phyloP scores from a whole-genome alignment of 2,888 invertebrate species.

The Caradrina clavipalpis region DNA sequence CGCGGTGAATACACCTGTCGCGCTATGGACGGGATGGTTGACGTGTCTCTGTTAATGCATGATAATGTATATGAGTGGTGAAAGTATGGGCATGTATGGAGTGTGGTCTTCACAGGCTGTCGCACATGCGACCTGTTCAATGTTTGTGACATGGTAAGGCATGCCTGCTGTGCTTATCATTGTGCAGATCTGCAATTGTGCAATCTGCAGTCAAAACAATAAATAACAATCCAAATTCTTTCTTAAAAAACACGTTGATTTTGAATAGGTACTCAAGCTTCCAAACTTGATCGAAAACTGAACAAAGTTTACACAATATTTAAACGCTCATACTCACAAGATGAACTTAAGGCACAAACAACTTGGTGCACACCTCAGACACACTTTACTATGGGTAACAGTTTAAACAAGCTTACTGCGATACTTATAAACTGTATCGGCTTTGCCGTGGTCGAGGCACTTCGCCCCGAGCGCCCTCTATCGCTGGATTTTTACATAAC shows the following conservation, averaged over 20 bases:
- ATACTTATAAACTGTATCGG: conserved; percentile 64
- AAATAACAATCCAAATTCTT: too few species aligned
- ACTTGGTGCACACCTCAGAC: conserved; percentile 20
- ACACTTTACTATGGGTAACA: conserved; percentile 46
- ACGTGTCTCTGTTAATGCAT: conserved; percentile 31
- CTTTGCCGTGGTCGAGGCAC: conserved; percentile 55
- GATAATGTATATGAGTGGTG: conserved; percentile 44
- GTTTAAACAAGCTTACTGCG: conserved; percentile 57
- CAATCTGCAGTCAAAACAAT: background rate
- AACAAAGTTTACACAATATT: conserved; percentile 24
- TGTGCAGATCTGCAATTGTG: too few species aligned
- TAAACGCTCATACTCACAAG: background rate
- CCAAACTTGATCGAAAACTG: conserved; percentile 8
- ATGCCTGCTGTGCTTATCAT: too few species aligned
- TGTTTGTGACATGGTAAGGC: background rate
- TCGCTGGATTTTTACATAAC: conserved; percentile 75
- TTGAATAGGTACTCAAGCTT: background rate
- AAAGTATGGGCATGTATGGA: conserved; percentile 27
- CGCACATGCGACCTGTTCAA: background rate
- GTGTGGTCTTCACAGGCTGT: conserved; percentile 10
- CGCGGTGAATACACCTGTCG: conserved; percentile 27
- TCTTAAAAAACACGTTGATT: background rate
- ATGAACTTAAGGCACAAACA: conserved; percentile 9
- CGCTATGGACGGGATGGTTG: conserved; percentile 14
- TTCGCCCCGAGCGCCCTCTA: conserved; percentile 69